These are phyloP conservation scores for Bettongia penicillata DNA, from an alignment of 2,113 vertebrate species.

Conservation along the genomic window DNA sequence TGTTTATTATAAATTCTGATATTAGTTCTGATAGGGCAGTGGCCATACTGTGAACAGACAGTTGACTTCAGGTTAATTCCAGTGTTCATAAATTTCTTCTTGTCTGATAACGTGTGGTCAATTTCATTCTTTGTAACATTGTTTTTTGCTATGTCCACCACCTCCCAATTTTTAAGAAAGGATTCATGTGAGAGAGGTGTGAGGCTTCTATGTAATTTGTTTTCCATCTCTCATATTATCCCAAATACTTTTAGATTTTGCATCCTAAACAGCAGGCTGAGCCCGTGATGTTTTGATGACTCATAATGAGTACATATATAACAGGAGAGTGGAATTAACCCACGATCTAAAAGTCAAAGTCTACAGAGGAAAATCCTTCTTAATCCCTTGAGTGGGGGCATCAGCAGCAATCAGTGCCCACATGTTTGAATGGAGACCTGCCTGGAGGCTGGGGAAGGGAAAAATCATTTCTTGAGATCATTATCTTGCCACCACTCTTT, in stretches of 20 bases:
- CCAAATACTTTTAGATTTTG: not conserved
- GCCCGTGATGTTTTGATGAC: not conserved
- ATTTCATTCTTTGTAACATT: not conserved
- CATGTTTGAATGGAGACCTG: not conserved
- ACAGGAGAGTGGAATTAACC: not conserved
- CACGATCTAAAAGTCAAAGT: not conserved
- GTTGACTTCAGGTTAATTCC: not conserved
- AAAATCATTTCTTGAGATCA: not conserved
- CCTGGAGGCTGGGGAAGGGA: not conserved
- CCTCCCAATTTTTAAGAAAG: not conserved
- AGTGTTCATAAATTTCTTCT: not conserved
- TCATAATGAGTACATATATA: not conserved
- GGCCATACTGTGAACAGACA: not conserved
- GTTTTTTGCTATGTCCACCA: not conserved
- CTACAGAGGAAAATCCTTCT: not conserved
- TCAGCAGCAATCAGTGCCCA: not conserved
- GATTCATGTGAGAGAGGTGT: not conserved
- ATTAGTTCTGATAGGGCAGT: not conserved
- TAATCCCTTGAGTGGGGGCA: not conserved
- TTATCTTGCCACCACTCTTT: not conserved
- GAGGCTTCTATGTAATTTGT: not conserved
- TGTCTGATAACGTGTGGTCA: not conserved
- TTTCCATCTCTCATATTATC: not conserved
- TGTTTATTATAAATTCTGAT: not conserved
- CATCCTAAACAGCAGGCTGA: not conserved